Conservation (phyloP, 2,888 invertebrate genomes). For the Tipula lateralis region DNA sequence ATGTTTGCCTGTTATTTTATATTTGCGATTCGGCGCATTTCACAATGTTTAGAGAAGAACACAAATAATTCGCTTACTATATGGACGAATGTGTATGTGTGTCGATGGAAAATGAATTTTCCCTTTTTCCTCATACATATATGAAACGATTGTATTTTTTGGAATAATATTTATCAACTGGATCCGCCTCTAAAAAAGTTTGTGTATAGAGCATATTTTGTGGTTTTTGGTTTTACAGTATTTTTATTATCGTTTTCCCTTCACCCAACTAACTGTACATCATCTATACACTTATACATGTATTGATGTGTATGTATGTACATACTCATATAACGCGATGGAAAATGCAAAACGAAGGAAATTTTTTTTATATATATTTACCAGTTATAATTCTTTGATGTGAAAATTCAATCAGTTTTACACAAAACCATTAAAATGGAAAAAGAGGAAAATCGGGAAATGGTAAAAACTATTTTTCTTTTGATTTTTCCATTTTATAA, state of each 20-base stretch:
- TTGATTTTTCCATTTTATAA: neutral
- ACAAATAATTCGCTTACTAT: neutral
- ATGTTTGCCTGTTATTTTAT: neutral
- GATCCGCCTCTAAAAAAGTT: neutral
- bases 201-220: neutral
- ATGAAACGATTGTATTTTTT: neutral
- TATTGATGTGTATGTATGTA: neutral
- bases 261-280: neutral
- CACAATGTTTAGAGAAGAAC: neutral
- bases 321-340: neutral
- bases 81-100: neutral
- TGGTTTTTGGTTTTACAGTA: neutral
- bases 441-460: neutral
- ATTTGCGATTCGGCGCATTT: neutral
- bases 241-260: neutral
- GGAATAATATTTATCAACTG: neutral
- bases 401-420: slow-evolving; percentile 1
- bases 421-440: neutral
- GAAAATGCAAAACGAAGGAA: neutral
- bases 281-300: neutral
- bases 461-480: neutral
- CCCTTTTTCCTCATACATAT: neutral
- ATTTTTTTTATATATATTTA: neutral
- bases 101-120: neutral
- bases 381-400: neutral